Conservation (phyloP, 2,113 vertebrate genomes). For the Halcyon malimbica region DNA sequence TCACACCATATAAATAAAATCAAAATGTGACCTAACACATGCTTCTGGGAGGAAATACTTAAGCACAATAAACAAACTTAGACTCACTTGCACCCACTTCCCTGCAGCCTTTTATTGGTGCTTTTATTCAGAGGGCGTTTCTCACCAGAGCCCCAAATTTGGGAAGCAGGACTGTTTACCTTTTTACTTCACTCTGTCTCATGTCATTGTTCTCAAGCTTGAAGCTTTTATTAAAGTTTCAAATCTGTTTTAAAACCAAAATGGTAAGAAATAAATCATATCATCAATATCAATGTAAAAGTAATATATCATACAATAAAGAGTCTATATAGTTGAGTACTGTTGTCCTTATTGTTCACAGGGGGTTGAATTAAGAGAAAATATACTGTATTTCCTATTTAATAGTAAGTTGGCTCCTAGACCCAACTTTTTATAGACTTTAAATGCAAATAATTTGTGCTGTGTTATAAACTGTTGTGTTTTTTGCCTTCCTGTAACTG, state of each 20-base stretch:
- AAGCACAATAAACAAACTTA: not conserved
- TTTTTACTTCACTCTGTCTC: not conserved
- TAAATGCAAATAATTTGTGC: constrained; percentile 28
- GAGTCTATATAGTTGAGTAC: not conserved
- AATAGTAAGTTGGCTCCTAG: not conserved
- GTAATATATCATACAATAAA: not conserved
- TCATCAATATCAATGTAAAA: not conserved
- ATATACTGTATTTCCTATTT: not conserved
- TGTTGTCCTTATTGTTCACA: not conserved
- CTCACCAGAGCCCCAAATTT: not conserved
- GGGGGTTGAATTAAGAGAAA: not conserved
- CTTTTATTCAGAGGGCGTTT: not conserved
- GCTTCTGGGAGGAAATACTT: not conserved
- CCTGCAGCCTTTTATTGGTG: not conserved
- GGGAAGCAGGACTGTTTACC: not conserved
- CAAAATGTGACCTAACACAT: not conserved
- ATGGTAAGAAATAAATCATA: not conserved
- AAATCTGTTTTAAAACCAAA: not conserved
- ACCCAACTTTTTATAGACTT: not conserved
- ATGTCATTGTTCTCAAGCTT: not conserved
- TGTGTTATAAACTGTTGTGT: constrained; percentile 72
- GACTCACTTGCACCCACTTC: not conserved
- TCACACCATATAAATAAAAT: not conserved
- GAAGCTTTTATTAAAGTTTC: not conserved
- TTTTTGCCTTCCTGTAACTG: constrained; percentile 78